phyloP scores from a whole-genome alignment of 2,113 vertebrate genomes.

The Oryzias curvinotus region DNA sequence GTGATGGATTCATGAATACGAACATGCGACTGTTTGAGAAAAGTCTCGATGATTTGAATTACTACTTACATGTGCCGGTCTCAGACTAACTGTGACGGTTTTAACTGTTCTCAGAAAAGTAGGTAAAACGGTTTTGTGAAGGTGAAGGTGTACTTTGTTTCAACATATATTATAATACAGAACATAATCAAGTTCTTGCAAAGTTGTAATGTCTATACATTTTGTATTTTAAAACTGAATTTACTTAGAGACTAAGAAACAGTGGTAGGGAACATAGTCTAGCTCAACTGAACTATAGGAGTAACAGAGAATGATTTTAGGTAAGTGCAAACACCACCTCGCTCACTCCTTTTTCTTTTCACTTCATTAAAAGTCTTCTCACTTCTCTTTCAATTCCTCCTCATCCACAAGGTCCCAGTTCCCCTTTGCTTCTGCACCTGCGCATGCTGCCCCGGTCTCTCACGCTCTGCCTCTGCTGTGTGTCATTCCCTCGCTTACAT shows the following conservation, averaged over 20 bases:
- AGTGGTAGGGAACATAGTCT: conserved; percentile 4
- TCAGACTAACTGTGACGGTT: too few species aligned
- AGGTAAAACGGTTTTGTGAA: too few species aligned
- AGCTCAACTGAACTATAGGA: conserved; percentile 21
- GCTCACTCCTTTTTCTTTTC: conserved; percentile 19
- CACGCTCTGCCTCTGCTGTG: conserved; percentile 3
- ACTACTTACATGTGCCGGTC: too few species aligned
- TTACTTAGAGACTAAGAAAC: not conserved
- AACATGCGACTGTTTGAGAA: too few species aligned
- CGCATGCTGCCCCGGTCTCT: conserved; percentile 6
- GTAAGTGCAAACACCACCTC: conserved; percentile 18
- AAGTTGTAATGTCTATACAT: not conserved
- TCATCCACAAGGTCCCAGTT: not conserved
- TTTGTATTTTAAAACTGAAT: not conserved
- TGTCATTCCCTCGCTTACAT: conserved; percentile 19
- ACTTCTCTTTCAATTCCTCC: conserved; percentile 11
- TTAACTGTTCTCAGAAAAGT: too few species aligned
- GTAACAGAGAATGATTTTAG: conserved; percentile 34
- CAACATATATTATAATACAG: too few species aligned
- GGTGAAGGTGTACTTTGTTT: too few species aligned
- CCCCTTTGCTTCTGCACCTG: conserved; percentile 6
- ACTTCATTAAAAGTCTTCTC: conserved; percentile 25
- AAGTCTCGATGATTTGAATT: too few species aligned
- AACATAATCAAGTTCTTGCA: too few species aligned
- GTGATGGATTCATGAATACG: not conserved